phyloP scores from a whole-genome alignment of 2,797 vertebrate genomes.

The Silurus aristotelis region DNA sequence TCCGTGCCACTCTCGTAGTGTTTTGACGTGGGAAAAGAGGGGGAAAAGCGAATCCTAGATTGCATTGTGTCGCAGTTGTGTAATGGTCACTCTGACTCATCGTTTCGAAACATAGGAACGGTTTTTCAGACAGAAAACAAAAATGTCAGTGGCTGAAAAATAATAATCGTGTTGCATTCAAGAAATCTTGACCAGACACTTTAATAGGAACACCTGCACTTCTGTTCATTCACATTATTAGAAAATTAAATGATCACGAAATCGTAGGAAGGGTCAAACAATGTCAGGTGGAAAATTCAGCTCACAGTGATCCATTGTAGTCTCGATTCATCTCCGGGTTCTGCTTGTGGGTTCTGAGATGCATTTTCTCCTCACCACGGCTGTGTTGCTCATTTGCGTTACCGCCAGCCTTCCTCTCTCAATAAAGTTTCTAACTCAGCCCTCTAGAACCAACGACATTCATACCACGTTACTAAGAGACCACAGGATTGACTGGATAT shows the following conservation, averaged over 20 bases:
- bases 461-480: neutral
- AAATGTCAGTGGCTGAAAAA: neutral
- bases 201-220: neutral
- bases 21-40: slow-evolving; percentile 22
- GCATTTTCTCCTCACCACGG: neutral
- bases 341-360: neutral
- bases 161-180: neutral
- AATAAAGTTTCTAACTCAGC: neutral
- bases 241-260: neutral
- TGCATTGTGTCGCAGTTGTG: slow-evolving; percentile 2
- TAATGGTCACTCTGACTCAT: neutral
- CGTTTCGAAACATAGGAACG: slow-evolving; percentile 1
- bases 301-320: neutral
- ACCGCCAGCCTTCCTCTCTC: neutral
- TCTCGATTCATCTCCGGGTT: neutral
- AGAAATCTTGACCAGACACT: neutral
- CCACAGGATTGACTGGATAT: no score
- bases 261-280: no score
- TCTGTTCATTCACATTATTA: neutral
- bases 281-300: neutral
- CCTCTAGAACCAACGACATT: neutral
- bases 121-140: slow-evolving; percentile 2
- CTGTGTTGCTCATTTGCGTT: neutral
- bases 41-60: slow-evolving; percentile 19
- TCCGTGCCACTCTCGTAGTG: slow-evolving; percentile 26